These are phyloP conservation scores for Lycocorax pyrrhopterus DNA, from an alignment of 2,113 vertebrate species.

Conservation along the genomic window DNA sequence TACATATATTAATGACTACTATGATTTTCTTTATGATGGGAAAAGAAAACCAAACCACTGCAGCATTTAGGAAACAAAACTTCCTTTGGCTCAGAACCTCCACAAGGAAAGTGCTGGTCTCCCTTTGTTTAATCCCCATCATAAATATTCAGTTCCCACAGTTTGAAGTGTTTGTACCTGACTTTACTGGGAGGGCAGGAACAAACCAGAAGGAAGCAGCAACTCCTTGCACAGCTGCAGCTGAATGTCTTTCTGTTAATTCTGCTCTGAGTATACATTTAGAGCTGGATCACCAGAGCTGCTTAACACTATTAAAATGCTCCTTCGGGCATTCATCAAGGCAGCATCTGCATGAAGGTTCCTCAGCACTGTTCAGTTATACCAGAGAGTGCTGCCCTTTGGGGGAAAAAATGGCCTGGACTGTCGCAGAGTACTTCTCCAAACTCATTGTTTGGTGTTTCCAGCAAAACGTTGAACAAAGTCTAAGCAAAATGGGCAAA, in stretches of 20 bases:
- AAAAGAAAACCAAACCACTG: not conserved
- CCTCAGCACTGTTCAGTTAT: not conserved
- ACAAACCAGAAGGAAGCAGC: not conserved
- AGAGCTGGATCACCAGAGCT: not conserved
- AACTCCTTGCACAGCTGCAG: not conserved
- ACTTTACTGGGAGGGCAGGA: not conserved
- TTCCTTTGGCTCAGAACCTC: not conserved
- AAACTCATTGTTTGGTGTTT: not conserved
- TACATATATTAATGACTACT: not conserved
- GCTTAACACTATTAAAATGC: not conserved
- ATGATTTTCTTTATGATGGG: not conserved
- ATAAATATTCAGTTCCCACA: not conserved
- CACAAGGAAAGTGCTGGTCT: not conserved
- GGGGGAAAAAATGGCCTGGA: not conserved
- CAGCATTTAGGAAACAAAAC: not conserved
- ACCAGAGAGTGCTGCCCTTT: not conserved
- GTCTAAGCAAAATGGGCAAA: not conserved
- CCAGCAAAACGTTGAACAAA: not conserved
- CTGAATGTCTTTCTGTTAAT: not conserved
- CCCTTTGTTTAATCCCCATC: not conserved
- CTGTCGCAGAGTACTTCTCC: not conserved
- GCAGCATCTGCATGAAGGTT: accelerated
- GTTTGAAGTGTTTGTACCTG: not conserved
- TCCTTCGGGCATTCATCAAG: not conserved
- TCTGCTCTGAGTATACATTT: not conserved